A percentile compares a stretch with the other conserved stretches of the same genome.
These are phyloP conservation scores for Syngnathus rostellatus DNA, from an alignment of 2,797 vertebrate genomes.

Conservation along the genomic window DNA sequence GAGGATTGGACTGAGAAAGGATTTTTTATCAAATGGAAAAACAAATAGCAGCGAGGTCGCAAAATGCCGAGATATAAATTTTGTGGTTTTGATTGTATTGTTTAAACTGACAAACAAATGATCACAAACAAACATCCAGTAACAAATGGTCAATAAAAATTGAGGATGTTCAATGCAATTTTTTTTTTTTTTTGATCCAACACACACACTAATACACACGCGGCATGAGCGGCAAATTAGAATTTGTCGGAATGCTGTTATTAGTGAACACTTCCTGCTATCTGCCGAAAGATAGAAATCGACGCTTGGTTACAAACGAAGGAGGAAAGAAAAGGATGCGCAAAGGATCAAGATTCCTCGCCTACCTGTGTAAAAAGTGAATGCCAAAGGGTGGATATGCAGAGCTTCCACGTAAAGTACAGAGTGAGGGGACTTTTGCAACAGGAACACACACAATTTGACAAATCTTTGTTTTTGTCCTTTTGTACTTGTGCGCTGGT, in stretches of 20 bases:
- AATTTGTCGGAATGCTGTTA: conserved; percentile 8
- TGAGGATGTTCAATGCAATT: too few species aligned
- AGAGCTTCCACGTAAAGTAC: not conserved
- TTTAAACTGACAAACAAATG: not conserved
- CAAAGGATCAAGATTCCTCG: not conserved
- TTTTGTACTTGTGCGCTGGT: not conserved
- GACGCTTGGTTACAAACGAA: conserved; percentile 24
- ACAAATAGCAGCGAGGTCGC: too few species aligned
- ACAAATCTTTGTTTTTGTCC: not conserved
- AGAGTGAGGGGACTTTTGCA: not conserved
- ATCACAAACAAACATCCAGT: not conserved
- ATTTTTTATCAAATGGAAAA: too few species aligned
- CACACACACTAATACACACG: not conserved
- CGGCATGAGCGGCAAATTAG: not conserved
- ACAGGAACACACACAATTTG: not conserved
- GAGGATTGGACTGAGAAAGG: not conserved
- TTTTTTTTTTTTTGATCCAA: too few species aligned
- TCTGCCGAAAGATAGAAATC: conserved; percentile 37
- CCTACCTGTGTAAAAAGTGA: not conserved
- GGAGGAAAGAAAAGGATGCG: not conserved
- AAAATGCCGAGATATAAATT: too few species aligned
- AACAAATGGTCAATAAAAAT: too few species aligned
- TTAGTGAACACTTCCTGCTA: conserved; percentile 20
- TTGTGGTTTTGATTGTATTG: too few species aligned
- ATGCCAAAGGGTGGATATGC: not conserved